A percentile compares a stretch with the other conserved stretches of the same genome.
These are phyloP conservation scores for Hydrozoanthus tunicans DNA, from an alignment of 64 coral and sea anemone genomes.

Conservation along the genomic window DNA sequence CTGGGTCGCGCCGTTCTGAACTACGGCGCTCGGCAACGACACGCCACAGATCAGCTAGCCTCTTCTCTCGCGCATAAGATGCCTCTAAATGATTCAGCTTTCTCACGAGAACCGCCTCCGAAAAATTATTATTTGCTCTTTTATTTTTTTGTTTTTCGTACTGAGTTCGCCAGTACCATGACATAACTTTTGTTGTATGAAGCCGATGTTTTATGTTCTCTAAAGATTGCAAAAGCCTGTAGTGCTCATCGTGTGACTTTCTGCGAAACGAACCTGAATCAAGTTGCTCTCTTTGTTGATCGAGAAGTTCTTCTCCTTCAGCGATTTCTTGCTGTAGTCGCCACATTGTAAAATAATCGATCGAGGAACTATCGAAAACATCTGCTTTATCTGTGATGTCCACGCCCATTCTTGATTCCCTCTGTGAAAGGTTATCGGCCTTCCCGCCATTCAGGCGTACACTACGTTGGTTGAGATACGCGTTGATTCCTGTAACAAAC, in stretches of 20 bases:
- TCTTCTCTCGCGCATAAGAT: conserved; percentile 33
- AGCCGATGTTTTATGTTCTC: conserved; percentile 13
- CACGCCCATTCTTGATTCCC: conserved; percentile 12
- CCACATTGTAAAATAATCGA: conserved; percentile 29
- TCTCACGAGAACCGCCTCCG: background rate
- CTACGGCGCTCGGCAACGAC: conserved; percentile 3
- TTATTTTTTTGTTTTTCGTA: conserved; percentile 37
- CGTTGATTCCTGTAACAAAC: conserved; percentile 25
- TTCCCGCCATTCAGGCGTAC: conserved; percentile 4
- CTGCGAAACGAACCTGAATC: background rate
- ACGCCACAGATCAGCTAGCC: conserved; percentile 18
- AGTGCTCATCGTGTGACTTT: conserved; percentile 33
- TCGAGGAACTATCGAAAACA: background rate
- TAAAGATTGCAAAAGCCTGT: conserved; percentile 36
- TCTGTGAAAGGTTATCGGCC: background rate
- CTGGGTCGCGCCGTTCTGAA: too few species aligned
- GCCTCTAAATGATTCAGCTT: conserved; percentile 23
- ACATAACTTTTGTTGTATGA: conserved; percentile 42
- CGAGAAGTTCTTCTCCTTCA: conserved; percentile 27
- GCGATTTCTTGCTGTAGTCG: conserved; percentile 29
- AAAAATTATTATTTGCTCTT: background rate
- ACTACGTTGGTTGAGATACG: conserved; percentile 25
- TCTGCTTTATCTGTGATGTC: background rate
- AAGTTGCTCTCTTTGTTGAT: background rate
- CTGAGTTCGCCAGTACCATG: conserved; percentile 43